A percentile compares a stretch with the other conserved stretches of the same genome.
Conservation (phyloP, 1,140 invertebrate genomes). For the Neoseiulus cucumeris region DNA sequence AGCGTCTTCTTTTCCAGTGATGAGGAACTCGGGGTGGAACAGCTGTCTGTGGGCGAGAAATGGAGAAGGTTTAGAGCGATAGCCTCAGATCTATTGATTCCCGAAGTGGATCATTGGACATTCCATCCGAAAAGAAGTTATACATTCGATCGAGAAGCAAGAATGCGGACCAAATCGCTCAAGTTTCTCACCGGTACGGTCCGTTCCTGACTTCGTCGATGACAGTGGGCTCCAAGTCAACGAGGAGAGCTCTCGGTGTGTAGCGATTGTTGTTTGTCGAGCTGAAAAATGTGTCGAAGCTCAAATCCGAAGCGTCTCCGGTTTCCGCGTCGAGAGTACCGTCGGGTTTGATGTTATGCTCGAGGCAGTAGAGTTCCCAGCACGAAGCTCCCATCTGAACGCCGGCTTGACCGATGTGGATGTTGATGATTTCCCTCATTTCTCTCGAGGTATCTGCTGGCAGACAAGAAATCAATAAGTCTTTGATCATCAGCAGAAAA, state of each 20-base stretch:
- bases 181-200: slow-evolving; percentile 16
- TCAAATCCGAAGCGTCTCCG: slow-evolving; percentile 26
- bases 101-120: too few species aligned
- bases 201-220: slow-evolving; percentile 15
- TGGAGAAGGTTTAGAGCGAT: too few species aligned
- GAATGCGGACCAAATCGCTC: too few species aligned
- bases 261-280: slow-evolving; percentile 29
- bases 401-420: slow-evolving; percentile 35
- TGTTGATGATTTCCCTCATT: slow-evolving; percentile 32
- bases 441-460: too few species aligned
- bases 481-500: too few species aligned
- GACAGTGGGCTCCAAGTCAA: slow-evolving; percentile 22
- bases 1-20: slow-evolving; percentile 41
- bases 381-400: slow-evolving; percentile 38
- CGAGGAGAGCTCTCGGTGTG: slow-evolving; percentile 30
- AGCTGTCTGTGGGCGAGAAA: slow-evolving; percentile 34
- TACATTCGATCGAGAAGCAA: too few species aligned
- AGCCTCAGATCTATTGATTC: too few species aligned
- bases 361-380: slow-evolving; percentile 37
- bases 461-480: too few species aligned
- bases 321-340: slow-evolving; percentile 25
- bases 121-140: too few species aligned
- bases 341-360: slow-evolving; percentile 26
- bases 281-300: slow-evolving; percentile 30
- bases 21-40: slow-evolving; percentile 45